Percentiles rank a stretch among this genome's conserved stretches.
phyloP scores from a whole-genome alignment of 2,797 vertebrate genomes.

The Falco cherrug region DNA sequence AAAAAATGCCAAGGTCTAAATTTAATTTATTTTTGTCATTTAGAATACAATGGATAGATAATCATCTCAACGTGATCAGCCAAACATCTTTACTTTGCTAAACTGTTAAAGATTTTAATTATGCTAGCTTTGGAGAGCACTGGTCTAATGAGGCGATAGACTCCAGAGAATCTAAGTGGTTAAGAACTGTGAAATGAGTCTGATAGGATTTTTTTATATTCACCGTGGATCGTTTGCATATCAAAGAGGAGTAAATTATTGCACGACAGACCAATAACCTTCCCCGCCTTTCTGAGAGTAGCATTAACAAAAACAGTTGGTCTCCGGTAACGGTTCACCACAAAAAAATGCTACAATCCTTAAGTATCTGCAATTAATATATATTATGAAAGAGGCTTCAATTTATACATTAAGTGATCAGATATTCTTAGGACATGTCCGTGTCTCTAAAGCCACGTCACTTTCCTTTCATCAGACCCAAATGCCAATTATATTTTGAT shows the following conservation, averaged over 20 bases:
- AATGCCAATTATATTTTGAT: conserved; percentile 83
- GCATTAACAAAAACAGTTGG: conserved; percentile 84
- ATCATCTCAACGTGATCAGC: conserved; percentile 99
- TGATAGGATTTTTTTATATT: conserved; percentile 99
- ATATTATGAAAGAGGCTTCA: conserved; percentile 71
- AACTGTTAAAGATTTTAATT: conserved; percentile 99
- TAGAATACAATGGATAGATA: conserved; percentile 96
- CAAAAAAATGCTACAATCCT: conserved; percentile 75
- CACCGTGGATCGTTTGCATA: conserved; percentile 99
- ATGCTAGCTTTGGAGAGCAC: conserved; percentile 99
- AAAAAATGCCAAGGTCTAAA: conserved; percentile 88
- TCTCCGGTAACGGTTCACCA: conserved; percentile 71
- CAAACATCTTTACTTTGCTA: conserved; percentile 99
- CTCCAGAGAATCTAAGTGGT: conserved; percentile 95
- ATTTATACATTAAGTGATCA: conserved; percentile 77
- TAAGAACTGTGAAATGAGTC: conserved; percentile 99
- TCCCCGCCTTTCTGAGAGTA: conserved; percentile 84
- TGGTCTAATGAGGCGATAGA: conserved; percentile 99
- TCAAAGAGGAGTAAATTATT: conserved; percentile 99
- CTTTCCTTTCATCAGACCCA: conserved; percentile 74
- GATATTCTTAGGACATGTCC: conserved; percentile 71
- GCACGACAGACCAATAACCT: conserved; percentile 99
- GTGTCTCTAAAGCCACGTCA: conserved; percentile 49
- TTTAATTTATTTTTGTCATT: conserved; percentile 99
- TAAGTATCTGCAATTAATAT: conserved; percentile 81